These are phyloP conservation scores for Lacerta viridis DNA, from an alignment of 2,797 vertebrate species.

Conservation along the genomic window DNA sequence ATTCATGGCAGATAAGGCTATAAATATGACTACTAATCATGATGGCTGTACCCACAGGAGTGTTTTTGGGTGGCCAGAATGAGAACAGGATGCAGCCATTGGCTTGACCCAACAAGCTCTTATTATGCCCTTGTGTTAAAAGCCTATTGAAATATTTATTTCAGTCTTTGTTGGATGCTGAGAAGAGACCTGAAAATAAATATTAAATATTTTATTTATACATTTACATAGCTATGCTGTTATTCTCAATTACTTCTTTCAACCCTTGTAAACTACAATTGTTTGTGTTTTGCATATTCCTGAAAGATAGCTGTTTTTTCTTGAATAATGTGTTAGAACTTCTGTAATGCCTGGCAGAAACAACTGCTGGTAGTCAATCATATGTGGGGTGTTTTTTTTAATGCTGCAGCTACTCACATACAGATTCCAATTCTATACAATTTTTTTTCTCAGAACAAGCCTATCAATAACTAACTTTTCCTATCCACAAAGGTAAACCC, in stretches of 20 bases:
- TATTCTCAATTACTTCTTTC: rapidly evolving
- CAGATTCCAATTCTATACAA: conserved; percentile 37
- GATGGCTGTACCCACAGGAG: too few relatives aligned
- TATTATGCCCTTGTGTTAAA: too few relatives aligned
- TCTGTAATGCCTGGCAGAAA: background rate
- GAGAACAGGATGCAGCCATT: too few relatives aligned
- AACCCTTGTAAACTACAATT: conserved; percentile 20
- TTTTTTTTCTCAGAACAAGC: conserved; percentile 45
- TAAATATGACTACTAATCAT: too few relatives aligned
- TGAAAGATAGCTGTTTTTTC: background rate
- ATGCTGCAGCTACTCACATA: conserved; percentile 10
- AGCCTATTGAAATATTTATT: background rate
- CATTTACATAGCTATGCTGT: background rate
- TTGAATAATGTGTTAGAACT: background rate
- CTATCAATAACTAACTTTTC: conserved; percentile 52
- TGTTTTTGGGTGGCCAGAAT: too few relatives aligned
- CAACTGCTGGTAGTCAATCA: background rate
- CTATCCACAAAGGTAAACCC: conserved; percentile 70
- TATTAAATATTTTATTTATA: background rate
- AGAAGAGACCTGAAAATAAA: background rate
- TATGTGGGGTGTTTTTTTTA: conserved; percentile 8
- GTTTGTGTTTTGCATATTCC: background rate
- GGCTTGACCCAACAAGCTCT: too few relatives aligned
- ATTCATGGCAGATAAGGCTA: too few relatives aligned
- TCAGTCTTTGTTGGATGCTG: background rate